phyloP scores from a whole-genome alignment of 1,140 invertebrate genomes.

The Amyelois transitella region DNA sequence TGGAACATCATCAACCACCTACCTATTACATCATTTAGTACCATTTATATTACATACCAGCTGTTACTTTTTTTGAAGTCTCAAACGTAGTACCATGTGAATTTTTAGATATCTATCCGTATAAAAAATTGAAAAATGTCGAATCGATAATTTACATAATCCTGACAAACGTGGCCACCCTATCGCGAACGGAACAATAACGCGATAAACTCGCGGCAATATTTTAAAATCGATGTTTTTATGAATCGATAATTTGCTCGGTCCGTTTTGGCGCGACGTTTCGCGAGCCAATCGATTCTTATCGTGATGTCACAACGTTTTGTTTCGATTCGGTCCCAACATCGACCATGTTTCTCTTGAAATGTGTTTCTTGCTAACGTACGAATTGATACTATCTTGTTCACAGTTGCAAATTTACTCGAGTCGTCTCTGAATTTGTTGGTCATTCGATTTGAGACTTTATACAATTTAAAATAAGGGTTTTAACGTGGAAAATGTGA shows the following conservation, averaged over 20 bases:
- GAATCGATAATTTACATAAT: background rate
- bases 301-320: conserved; percentile 70
- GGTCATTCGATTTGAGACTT: conserved; percentile 26
- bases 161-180: conserved; percentile 41
- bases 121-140: too few species aligned
- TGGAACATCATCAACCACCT: too few species aligned
- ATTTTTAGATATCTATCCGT: too few species aligned
- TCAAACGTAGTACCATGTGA: too few species aligned
- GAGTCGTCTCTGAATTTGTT: conserved; percentile 16
- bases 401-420: conserved; percentile 45
- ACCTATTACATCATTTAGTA: too few species aligned
- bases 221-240: conserved; percentile 74
- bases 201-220: conserved; percentile 58
- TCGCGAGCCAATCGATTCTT: conserved; percentile 66
- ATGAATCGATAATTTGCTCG: conserved; percentile 73
- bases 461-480: conserved; percentile 18
- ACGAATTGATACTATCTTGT: conserved; percentile 58
- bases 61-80: too few species aligned
- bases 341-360: conserved; percentile 64
- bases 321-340: conserved; percentile 65
- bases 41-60: too few species aligned
- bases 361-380: conserved; percentile 71
- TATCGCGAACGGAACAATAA: conserved; percentile 53
- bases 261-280: conserved; percentile 66
- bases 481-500: conserved; percentile 8